Evolutionary conservation across 2,113 vertebrate genomes (phyloP).

Genomic region (Carollia perspicillata): DNA sequence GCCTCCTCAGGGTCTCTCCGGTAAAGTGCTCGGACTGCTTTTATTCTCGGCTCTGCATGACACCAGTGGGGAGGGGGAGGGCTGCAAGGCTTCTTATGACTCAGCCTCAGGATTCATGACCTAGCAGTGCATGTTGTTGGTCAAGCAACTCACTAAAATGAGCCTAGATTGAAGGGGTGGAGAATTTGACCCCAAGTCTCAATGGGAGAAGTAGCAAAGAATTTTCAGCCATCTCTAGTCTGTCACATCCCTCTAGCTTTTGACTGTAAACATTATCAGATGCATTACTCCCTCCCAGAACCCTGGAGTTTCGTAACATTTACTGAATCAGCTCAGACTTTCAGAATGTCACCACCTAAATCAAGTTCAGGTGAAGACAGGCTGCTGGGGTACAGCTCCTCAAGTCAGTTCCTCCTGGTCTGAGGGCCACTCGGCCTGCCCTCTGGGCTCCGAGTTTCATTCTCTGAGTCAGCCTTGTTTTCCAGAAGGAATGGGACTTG

Average conservation of each 20-base stretch:
- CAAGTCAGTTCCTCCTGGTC: background rate
- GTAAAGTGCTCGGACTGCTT: background rate
- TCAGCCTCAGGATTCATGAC: background rate
- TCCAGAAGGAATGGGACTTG: background rate
- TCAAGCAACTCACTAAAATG: background rate
- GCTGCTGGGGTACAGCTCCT: background rate
- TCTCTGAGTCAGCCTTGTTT: background rate
- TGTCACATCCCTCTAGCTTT: background rate
- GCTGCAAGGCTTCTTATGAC: background rate
- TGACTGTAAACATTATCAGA: background rate
- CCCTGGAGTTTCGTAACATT: background rate
- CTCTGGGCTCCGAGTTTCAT: background rate
- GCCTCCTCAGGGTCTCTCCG: background rate
- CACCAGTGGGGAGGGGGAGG: background rate
- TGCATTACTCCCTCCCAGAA: background rate
- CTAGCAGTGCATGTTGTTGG: background rate
- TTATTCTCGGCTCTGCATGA: background rate
- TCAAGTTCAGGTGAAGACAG: background rate
- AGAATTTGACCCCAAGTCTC: background rate
- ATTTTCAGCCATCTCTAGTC: background rate
- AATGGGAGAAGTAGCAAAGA: background rate
- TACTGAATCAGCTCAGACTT: background rate
- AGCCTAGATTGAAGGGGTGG: background rate
- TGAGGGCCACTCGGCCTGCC: background rate
- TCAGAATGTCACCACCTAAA: background rate